A percentile compares a stretch with the other conserved stretches of the same genome.
Conservation (phyloP, 2,888 invertebrate genomes). For the Nomada fucata region DNA sequence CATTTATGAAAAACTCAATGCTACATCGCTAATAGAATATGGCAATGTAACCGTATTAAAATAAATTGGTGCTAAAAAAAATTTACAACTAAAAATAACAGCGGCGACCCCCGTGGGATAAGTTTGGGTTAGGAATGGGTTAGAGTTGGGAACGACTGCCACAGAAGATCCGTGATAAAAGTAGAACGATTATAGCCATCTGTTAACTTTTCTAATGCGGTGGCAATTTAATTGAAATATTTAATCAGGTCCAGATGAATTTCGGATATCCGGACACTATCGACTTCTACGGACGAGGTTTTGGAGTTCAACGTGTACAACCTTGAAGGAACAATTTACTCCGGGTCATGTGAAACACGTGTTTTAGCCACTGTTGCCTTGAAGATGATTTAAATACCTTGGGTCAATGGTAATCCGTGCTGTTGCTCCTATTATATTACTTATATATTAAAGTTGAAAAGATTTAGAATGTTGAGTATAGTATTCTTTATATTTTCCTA, state of each 20-base stretch:
- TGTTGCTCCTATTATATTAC: neutral
- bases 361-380: neutral
- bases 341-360: neutral
- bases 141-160: too few species aligned
- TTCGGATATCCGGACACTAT: neutral
- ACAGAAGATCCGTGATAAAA: conserved; percentile 32
- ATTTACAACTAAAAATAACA: too few species aligned
- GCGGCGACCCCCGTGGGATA: too few species aligned
- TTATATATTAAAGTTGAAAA: too few species aligned
- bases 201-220: neutral
- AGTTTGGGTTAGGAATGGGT: too few species aligned
- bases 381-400: neutral
- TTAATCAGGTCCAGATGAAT: neutral
- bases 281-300: neutral
- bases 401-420: neutral
- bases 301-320: neutral
- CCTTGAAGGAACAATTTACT: conserved; percentile 1
- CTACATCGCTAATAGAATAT: too few species aligned
- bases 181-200: conserved; percentile 3
- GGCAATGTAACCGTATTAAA: too few species aligned
- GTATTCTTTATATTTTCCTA: too few species aligned
- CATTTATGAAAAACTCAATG: too few species aligned
- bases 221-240: conserved; percentile 23
- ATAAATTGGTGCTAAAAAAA: too few species aligned
- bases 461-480: too few species aligned